Percentiles rank a stretch among this genome's conserved stretches.
Conservation (phyloP, 1,140 invertebrate genomes). For the Apis mellifera region Amel_HAv3.1 CM009944.2:10374001-10374500, state of each 20-base stretch:
- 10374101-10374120: constrained; percentile 71
- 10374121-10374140: constrained; percentile 66
- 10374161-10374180: constrained; percentile 44
- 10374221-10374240: constrained; percentile 40
- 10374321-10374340: too few species aligned
- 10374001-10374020: constrained; percentile 80
- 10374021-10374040: constrained; percentile 80
- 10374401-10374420: constrained; percentile 54
- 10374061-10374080: constrained; percentile 74
- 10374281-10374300: constrained; percentile 39
- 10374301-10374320: background rate
- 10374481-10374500: constrained; percentile 61
- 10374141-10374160: constrained; percentile 49
- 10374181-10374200: background rate
- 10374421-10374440: constrained; percentile 69
- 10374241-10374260: background rate
- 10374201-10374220: constrained; percentile 35
- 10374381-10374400: constrained; percentile 53
- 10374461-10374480: constrained; percentile 68
- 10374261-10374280: too few species aligned
- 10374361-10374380: background rate
- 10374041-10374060: constrained; percentile 80
- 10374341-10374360: background rate
- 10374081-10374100: constrained; percentile 79
- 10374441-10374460: constrained; percentile 67